Percentiles rank a stretch among this genome's conserved stretches.
Evolutionary conservation across 2,888 invertebrate genomes (phyloP).

Genomic region (Lochmaea crataegi): DNA sequence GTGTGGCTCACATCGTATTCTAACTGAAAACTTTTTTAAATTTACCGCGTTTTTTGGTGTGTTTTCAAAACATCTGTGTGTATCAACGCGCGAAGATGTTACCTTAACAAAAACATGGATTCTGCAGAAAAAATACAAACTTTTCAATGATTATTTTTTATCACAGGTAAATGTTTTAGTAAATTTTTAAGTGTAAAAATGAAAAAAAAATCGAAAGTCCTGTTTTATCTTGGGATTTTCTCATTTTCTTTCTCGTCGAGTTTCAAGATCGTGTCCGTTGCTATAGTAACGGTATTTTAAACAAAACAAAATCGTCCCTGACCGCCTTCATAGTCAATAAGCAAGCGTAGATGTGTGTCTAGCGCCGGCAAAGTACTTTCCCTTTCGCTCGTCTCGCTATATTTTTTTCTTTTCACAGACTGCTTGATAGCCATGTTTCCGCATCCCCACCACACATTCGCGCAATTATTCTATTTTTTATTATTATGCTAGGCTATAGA

Average conservation of each 20-base stretch:
- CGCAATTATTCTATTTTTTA: conserved; percentile 60
- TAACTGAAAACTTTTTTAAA: conserved; percentile 38
- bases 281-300: conserved; percentile 45
- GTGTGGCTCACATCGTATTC: conserved; percentile 35
- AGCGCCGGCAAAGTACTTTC: conserved; percentile 50
- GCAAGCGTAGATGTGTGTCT: conserved; percentile 26
- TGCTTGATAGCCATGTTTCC: conserved; percentile 57
- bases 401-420: conserved; percentile 46
- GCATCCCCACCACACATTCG: conserved; percentile 53
- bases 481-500: conserved; percentile 28
- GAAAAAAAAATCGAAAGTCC: background rate
- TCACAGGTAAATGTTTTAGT: conserved; percentile 47
- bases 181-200: background rate
- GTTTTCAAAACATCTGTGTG: conserved; percentile 52
- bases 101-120: conserved; percentile 51
- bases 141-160: conserved; percentile 50
- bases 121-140: conserved; percentile 47
- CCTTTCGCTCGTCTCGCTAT: conserved; percentile 51
- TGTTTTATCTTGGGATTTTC: background rate
- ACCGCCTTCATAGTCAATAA: conserved; percentile 50
- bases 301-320: conserved; percentile 52
- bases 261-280: conserved; percentile 19
- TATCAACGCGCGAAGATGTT: conserved; percentile 48
- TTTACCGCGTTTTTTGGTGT: conserved; percentile 57
- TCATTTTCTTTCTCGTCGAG: conserved; percentile 6